Base-by-base conservation (phyloP, 2,113 vertebrate genomes). In the Burhinus oedicnemus region DNA sequence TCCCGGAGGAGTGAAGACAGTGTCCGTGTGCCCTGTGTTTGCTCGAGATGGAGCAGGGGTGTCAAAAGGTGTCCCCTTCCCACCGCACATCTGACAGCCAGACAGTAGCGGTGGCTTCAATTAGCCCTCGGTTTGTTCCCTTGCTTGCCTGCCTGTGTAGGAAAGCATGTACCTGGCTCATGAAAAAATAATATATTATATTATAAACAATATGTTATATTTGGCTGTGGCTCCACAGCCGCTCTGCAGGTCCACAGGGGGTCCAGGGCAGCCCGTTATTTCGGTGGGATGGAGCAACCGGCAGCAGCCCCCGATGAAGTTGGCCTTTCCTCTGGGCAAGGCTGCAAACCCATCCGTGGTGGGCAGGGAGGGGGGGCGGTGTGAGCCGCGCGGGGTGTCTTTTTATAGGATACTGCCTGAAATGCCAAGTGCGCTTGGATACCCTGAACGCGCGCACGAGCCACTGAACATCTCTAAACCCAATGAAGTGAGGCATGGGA, bases 311-410 rank as follows among this genome's bases (percentile, higher is more conserved):
- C 49, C 12, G 1, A 2, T 7, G 30, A 29, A 40, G 32, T 5
- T 45, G 36, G 8, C 22, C 5, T 55, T 42, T 87, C 38, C 87
- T 32, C 69, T 15, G 82, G 57, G 47, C 36, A 34, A 38, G 52
- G 69, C 42, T 42, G 82, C 52, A 44, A 45, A 11, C 3, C 32
- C 15, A 0, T 0, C 34, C 1, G 0, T 3, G 51, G n/a, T 2
- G 45, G 27, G 36, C 87, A 42, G 65, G 51, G 7, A 60, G 22
- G 15, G 34, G 38, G 40, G 40, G 22, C 13, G 34, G 38, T 61
- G 6, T 40, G 44, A 79, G 78, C 44, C 3, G 1, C 71, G 22
- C 60, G 2, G 68, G 36, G 12, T 36, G 75, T 36, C 38, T 58
- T 58, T 60, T 65, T 32, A 25, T 0, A 36, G 87, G 69, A 42